A percentile compares a stretch with the other conserved stretches of the same genome.
These are phyloP conservation scores for Apotomis capreana DNA, from an alignment of 2,888 invertebrate genomes.

Conservation along the genomic window DNA sequence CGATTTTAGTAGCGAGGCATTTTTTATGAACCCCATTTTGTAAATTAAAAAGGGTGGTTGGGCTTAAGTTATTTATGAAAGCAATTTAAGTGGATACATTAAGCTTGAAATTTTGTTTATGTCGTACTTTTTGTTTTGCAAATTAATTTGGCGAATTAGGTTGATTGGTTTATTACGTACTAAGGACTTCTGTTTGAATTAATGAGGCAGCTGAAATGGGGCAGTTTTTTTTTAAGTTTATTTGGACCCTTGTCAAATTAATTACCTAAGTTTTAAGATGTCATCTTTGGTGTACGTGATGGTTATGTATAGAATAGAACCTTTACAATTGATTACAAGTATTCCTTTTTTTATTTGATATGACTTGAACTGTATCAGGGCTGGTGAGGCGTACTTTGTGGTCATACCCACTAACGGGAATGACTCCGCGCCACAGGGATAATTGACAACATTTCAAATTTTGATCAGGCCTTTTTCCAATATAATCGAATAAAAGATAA, in stretches of 20 bases:
- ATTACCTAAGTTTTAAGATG: constrained; percentile 1
- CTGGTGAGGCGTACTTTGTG: too few relatives aligned
- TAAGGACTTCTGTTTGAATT: constrained; percentile 24
- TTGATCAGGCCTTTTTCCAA: too few relatives aligned
- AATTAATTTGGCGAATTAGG: constrained; percentile 39
- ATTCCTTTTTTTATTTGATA: too few relatives aligned
- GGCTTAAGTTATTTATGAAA: constrained; percentile 41
- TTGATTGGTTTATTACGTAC: constrained; percentile 30
- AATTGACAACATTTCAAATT: too few relatives aligned
- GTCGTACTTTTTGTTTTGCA: constrained; percentile 37
- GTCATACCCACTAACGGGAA: too few relatives aligned
- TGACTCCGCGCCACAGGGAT: too few relatives aligned
- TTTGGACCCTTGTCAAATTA: constrained; percentile 5
- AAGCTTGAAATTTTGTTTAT: constrained; percentile 41
- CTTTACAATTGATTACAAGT: too few relatives aligned
- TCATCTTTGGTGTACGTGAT: background rate
- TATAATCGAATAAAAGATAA: too few relatives aligned
- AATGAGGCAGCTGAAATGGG: constrained; percentile 24
- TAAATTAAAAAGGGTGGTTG: constrained; percentile 43
- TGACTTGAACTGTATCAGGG: too few relatives aligned
- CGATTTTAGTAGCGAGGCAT: constrained; percentile 39
- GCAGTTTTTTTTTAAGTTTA: constrained; percentile 16
- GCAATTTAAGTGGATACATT: constrained; percentile 40
- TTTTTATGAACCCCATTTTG: constrained; percentile 42
- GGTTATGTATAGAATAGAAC: background rate